Percentiles rank a stretch among this genome's conserved stretches.
phyloP scores from a whole-genome alignment of 1,140 invertebrate species.

The Cardiocondyla obscurior region DNA sequence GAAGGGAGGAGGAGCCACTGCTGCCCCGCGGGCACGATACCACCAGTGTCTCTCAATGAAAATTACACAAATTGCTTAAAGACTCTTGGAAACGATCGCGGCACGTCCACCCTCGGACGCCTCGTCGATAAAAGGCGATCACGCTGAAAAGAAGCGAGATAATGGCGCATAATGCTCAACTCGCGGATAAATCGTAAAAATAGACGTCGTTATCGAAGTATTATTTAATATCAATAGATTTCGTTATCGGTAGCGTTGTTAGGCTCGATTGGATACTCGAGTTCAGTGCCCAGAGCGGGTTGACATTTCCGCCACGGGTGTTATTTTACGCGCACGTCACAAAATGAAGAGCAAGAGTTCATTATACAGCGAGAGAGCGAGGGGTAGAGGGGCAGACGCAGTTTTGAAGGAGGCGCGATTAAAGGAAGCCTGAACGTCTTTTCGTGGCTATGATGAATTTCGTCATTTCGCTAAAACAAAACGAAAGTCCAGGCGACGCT shows the following conservation, averaged over 20 bases:
- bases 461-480: conserved; percentile 68
- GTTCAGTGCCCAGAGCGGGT: background rate
- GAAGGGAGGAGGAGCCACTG: too few species aligned
- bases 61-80: conserved; percentile 61
- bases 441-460: conserved; percentile 65
- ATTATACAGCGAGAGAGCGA: background rate
- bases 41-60: conserved; percentile 71
- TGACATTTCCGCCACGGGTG: background rate
- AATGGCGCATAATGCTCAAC: background rate
- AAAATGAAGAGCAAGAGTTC: background rate
- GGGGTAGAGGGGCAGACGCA: background rate
- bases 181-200: background rate
- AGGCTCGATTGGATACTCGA: background rate
- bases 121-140: conserved; percentile 6
- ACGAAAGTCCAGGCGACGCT: conserved; percentile 67
- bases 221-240: background rate
- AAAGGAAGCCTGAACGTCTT: conserved; percentile 53
- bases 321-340: background rate
- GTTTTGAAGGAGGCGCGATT: conserved; percentile 6
- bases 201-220: background rate
- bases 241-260: background rate
- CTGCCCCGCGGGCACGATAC: conserved; percentile 58
- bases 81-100: conserved; percentile 40
- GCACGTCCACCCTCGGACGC: background rate
- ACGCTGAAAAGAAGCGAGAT: background rate